A percentile compares a stretch with the other conserved stretches of the same genome.
Conservation (phyloP, 2,888 invertebrate species). For the Cephus rjabovi region DNA sequence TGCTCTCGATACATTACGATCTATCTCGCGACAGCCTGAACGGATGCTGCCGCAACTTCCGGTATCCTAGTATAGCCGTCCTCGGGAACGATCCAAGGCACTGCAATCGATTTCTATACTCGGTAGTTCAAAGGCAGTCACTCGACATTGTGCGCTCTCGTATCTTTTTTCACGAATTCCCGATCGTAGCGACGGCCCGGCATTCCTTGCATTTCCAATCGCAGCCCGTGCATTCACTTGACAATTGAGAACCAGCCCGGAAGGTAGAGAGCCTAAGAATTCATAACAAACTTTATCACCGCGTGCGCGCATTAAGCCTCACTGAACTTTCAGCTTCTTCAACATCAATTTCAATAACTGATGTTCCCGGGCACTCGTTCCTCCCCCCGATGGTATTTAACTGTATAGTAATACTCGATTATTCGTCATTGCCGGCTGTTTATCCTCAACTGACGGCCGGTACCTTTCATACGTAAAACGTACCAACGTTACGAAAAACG, state of each 20-base stretch:
- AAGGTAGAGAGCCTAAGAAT: neutral
- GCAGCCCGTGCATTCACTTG: neutral
- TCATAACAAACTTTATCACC: neutral
- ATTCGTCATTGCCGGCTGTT: too few relatives aligned
- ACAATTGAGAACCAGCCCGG: neutral
- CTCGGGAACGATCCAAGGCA: conserved; percentile 23
- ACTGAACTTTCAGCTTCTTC: neutral
- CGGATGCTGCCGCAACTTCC: neutral
- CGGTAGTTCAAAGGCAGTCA: neutral
- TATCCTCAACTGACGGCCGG: too few relatives aligned
- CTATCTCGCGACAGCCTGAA: neutral
- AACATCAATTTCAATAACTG: neutral
- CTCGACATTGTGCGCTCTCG: conserved; percentile 8
- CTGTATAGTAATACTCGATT: too few relatives aligned
- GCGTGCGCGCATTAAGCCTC: neutral
- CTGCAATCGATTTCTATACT: conserved; percentile 28
- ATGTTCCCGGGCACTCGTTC: neutral
- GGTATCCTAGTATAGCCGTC: neutral
- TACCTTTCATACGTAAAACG: neutral
- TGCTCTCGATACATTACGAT: neutral
- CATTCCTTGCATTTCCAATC: conserved; percentile 14
- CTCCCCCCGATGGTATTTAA: neutral
- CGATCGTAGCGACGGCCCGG: neutral
- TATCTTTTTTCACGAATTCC: conserved; percentile 7
- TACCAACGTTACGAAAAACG: neutral